Base-by-base conservation (phyloP, 2,113 vertebrate species). In the Chauna torquata region DNA sequence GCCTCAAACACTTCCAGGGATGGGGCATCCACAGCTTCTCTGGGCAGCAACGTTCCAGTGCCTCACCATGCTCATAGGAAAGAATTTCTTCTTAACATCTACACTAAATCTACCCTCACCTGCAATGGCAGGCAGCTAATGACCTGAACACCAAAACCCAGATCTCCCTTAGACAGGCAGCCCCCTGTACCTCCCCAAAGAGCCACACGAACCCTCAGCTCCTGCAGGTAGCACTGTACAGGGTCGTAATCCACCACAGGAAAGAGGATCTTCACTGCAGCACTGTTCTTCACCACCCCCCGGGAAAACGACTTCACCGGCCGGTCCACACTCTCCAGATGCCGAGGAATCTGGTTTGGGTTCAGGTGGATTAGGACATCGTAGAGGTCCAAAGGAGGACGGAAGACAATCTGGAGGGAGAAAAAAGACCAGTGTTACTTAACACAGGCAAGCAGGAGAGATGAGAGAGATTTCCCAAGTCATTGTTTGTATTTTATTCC, bases 171-270 rank as follows among this genome's bases (percentile, higher is more conserved):
- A 32, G 36, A 12, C 8, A 55, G 7, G 4, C 5, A 47, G 23
- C 3, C 12, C 19, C 22, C 19, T 23, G 14, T 38, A 6, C 24
- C 9, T 45, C 28, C 18, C 52, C 22, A 42, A 1, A 2, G 2
- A 32, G 20, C 42, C 1, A 0, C 32, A 92, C 99, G 98, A 96
- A 99, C 99, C 71, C 98, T 98, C 87, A 99, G 98, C 93, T 99
- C 99, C 32, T 79, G 94, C n/a, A 99, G 97, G 90, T 99, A 99
- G 66, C 98, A 96, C 83, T 98, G 97, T 36, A 98, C 99, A 1
- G 99, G 99, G 96, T 99, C 99, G 44, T 98, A 99, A 96, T 98
- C 98, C 34, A 99, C 97, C 49, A 99, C 99, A 1, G 99, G 99
- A 40, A 99, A 97, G 22, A 98, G 96, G 50, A 98, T 97, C 3